These are phyloP conservation scores for Papilio protenor DNA, from an alignment of 2,888 invertebrate genomes.

Conservation along the genomic window DNA sequence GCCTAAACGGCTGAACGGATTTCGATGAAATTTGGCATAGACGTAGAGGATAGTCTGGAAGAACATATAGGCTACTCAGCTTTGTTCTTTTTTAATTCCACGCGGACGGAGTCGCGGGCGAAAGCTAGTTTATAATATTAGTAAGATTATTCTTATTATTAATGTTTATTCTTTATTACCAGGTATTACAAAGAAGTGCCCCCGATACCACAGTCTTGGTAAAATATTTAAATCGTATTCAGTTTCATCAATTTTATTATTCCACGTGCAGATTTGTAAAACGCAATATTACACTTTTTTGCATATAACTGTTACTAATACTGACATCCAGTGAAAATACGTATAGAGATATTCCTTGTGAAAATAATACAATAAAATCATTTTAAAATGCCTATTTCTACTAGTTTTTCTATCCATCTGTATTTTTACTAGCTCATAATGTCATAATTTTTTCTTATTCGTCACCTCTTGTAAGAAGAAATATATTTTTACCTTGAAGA, in stretches of 20 bases:
- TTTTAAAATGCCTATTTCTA: background rate
- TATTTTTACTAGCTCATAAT: background rate
- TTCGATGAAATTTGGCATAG: too few species aligned
- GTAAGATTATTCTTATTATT: background rate
- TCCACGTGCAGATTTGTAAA: background rate
- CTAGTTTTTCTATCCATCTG: background rate
- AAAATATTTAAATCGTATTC: constrained; percentile 33
- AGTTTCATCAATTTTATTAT: background rate
- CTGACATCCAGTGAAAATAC: background rate
- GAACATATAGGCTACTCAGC: too few species aligned
- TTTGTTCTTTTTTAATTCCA: too few species aligned
- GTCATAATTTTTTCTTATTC: background rate
- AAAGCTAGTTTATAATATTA: too few species aligned
- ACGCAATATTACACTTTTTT: background rate
- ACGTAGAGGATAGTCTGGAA: too few species aligned
- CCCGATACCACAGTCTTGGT: constrained; percentile 74
- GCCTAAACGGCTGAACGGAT: too few species aligned
- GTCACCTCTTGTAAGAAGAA: background rate
- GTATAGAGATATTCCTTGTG: background rate
- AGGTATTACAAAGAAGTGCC: constrained; percentile 81
- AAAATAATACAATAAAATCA: background rate
- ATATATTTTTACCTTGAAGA: background rate
- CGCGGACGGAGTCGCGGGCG: too few species aligned
- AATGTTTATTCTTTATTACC: constrained; percentile 49
- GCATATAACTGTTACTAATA: background rate